These are phyloP conservation scores for Imbricaverruca yamaguchii DNA, from an alignment of 2,888 invertebrate species.

Conservation along the genomic window DNA sequence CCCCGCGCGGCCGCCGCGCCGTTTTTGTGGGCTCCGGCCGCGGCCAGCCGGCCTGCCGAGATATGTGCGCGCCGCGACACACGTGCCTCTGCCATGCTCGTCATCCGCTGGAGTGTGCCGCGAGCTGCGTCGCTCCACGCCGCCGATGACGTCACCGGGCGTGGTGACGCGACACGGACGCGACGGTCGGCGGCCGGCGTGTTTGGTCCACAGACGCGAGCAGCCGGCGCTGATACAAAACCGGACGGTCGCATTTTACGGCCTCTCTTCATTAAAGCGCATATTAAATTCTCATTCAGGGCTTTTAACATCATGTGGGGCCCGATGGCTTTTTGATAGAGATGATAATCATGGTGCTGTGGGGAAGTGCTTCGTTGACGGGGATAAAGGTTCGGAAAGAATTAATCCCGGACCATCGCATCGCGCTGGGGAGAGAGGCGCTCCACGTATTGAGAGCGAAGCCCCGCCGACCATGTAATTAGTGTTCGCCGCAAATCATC, in stretches of 20 bases:
- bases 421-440: background rate
- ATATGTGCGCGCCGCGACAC: background rate
- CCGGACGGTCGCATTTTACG: background rate
- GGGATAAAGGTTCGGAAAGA: slow-evolving; percentile 13
- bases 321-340: slow-evolving; percentile 21
- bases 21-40: background rate
- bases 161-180: background rate
- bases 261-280: slow-evolving; percentile 13
- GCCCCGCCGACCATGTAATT: background rate
- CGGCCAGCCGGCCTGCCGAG: too few species aligned
- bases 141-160: background rate
- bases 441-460: background rate
- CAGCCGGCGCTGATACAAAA: background rate
- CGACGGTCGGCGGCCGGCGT: background rate
- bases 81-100: background rate
- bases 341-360: background rate
- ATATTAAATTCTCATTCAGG: slow-evolving; percentile 16
- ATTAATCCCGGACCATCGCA: background rate
- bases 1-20: background rate
- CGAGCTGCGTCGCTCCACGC: background rate
- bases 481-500: background rate
- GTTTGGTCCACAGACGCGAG: slow-evolving; percentile 14
- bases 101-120: background rate
- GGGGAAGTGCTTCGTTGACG: background rate
- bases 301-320: slow-evolving; percentile 17